These are phyloP conservation scores for Mystacornis crossleyi DNA, from an alignment of 2,113 vertebrate genomes.

Conservation along the genomic window DNA sequence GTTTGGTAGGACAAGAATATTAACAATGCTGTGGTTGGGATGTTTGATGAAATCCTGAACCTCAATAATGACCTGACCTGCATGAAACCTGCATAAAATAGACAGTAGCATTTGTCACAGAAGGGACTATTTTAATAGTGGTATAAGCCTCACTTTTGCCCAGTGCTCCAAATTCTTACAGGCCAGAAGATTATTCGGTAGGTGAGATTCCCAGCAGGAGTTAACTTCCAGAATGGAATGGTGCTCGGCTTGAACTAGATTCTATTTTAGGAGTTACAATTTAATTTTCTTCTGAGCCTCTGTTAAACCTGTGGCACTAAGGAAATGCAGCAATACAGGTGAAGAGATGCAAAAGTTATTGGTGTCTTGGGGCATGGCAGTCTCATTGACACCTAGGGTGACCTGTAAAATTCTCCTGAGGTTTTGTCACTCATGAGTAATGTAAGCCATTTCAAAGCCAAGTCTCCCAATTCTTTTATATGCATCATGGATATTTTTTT, in stretches of 20 bases:
- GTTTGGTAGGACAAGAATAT: background rate
- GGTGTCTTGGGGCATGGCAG: background rate
- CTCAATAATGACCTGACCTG: background rate
- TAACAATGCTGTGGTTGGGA: background rate
- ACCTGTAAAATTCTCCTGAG: background rate
- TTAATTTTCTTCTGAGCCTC: background rate
- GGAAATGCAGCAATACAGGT: background rate
- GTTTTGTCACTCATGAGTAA: background rate
- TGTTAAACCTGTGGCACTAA: background rate
- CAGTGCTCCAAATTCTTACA: background rate
- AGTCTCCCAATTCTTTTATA: background rate
- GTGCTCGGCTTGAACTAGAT: background rate
- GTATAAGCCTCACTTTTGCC: background rate
- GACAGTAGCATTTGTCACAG: background rate
- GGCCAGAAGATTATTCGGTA: background rate
- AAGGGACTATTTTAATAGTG: background rate
- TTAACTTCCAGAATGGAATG: background rate
- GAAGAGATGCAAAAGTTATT: background rate
- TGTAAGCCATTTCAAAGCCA: background rate
- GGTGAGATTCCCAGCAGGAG: background rate
- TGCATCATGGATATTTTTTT: background rate
- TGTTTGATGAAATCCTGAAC: background rate
- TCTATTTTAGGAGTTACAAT: background rate
- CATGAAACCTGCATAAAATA: background rate
- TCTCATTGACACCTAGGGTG: background rate